phyloP scores from a whole-genome alignment of 2,797 vertebrate species.

The Erithacus rubecula region DNA sequence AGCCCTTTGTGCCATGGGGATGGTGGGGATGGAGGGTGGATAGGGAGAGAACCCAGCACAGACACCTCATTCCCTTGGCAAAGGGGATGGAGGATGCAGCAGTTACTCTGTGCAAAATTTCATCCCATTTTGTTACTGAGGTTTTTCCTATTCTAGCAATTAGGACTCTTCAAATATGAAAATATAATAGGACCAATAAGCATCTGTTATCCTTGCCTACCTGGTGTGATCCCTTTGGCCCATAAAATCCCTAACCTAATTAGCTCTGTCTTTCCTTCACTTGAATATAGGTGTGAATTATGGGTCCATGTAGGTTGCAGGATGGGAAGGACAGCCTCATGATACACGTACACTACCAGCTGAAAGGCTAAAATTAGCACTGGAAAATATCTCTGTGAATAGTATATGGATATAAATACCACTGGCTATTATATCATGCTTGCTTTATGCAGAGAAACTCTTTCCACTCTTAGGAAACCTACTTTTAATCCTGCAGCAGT shows the following conservation, averaged over 20 bases:
- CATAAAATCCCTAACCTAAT: accelerated
- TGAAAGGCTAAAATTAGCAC: background rate
- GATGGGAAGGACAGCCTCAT: background rate
- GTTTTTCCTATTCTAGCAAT: background rate
- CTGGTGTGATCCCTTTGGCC: background rate
- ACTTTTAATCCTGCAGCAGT: background rate
- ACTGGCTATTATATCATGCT: background rate
- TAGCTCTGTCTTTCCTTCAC: background rate
- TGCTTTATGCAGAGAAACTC: background rate
- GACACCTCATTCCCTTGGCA: background rate
- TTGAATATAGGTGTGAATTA: background rate
- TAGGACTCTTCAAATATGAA: background rate
- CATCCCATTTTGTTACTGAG: background rate
- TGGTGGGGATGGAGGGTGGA: background rate
- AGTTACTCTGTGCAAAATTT: background rate
- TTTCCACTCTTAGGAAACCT: background rate
- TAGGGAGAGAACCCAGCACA: background rate
- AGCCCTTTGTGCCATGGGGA: background rate
- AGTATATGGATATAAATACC: background rate
- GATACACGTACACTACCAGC: background rate
- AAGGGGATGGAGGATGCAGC: background rate
- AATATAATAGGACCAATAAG: background rate
- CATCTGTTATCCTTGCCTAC: background rate
- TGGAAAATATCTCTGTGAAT: background rate
- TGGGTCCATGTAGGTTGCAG: background rate